A percentile compares a stretch with the other conserved stretches of the same genome.
These are phyloP conservation scores for Sakesphorus luctuosus DNA, from an alignment of 2,113 vertebrate species.

Conservation along the genomic window DNA sequence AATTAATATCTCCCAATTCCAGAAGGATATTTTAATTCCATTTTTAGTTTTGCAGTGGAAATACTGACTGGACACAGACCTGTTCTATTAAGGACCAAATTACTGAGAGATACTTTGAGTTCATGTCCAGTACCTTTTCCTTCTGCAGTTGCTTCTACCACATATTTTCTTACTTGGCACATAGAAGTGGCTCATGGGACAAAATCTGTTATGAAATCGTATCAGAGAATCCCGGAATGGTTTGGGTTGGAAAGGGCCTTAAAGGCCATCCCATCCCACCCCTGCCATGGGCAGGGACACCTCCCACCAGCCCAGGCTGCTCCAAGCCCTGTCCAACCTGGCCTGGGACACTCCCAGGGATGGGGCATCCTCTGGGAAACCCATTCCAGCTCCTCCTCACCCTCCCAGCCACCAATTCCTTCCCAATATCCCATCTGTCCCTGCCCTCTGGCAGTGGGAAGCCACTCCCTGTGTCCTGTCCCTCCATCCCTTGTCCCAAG, in stretches of 20 bases:
- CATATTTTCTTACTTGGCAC: accelerated
- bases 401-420: background rate
- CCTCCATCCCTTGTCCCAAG: background rate
- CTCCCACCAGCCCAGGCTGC: background rate
- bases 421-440: background rate
- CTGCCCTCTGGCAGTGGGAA: background rate
- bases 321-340: background rate
- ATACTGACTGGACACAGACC: background rate
- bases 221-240: background rate
- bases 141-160: background rate
- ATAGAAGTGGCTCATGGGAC: background rate
- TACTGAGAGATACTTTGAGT: background rate
- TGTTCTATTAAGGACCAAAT: background rate
- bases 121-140: background rate
- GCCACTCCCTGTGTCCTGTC: background rate
- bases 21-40: background rate
- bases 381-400: background rate
- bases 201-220: background rate
- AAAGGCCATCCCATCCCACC: background rate
- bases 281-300: background rate
- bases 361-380: background rate
- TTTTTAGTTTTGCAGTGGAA: background rate
- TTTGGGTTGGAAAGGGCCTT: background rate
- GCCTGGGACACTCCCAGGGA: background rate
- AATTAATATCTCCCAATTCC: background rate